phyloP scores from a whole-genome alignment of 2,888 invertebrate genomes.

The Leptinotarsa haldemani region DNA sequence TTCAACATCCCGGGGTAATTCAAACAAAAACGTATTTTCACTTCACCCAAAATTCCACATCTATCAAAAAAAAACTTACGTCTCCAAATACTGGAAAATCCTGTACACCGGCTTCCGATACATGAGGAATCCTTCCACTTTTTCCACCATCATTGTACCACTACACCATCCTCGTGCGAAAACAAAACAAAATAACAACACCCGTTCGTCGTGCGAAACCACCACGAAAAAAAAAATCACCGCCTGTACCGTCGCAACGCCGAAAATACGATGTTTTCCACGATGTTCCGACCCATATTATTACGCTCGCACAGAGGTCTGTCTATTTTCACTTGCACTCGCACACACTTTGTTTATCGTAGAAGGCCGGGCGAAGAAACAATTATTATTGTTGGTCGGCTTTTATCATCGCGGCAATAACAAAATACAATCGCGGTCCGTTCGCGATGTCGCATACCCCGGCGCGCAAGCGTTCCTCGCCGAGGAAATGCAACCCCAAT shows the following conservation, averaged over 20 bases:
- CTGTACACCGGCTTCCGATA: conserved; percentile 84
- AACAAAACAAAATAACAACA: conserved; percentile 30
- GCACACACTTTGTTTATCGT: conserved; percentile 29
- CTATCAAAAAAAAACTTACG: conserved; percentile 71
- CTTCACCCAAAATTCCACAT: too few relatives aligned
- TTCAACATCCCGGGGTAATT: too few relatives aligned
- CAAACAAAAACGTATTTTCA: too few relatives aligned
- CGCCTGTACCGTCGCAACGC: neutral
- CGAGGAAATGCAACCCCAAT: conserved; percentile 27
- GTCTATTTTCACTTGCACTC: conserved; percentile 34
- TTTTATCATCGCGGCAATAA: conserved; percentile 30
- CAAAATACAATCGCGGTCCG: conserved; percentile 17
- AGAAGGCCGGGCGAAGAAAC: conserved; percentile 29
- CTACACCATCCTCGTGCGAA: conserved; percentile 42
- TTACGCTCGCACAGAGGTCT: conserved; percentile 18
- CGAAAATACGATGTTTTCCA: conserved; percentile 8
- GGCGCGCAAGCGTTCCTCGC: conserved; percentile 22
- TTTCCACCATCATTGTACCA: conserved; percentile 74
- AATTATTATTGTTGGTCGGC: conserved; percentile 28
- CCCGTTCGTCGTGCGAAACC: neutral
- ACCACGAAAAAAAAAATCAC: conserved; percentile 21
- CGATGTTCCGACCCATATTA: conserved; percentile 24
- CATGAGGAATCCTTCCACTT: conserved; percentile 83
- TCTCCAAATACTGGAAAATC: conserved; percentile 86
- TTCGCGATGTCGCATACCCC: conserved; percentile 24